These are phyloP conservation scores for Labrus mixtus DNA, from an alignment of 2,113 vertebrate genomes.

Conservation along the genomic window DNA sequence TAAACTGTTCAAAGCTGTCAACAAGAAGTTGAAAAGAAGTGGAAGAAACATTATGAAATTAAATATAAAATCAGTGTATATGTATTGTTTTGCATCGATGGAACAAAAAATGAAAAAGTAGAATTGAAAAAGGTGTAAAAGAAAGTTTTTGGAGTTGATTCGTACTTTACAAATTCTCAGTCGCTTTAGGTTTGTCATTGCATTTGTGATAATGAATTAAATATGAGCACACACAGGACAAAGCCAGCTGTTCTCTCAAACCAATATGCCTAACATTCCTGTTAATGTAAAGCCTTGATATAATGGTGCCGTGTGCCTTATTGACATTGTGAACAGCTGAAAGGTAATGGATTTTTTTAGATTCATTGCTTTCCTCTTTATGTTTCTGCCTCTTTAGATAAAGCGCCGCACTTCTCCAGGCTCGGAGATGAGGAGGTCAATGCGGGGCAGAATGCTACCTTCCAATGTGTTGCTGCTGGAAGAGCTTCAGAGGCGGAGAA, in stretches of 20 bases:
- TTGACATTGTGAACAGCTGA: constrained; percentile 31
- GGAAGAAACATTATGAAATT: no score
- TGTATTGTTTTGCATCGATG: no score
- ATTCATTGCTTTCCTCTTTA: constrained; percentile 33
- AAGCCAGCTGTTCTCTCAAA: neutral
- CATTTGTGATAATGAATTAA: neutral
- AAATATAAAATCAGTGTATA: no score
- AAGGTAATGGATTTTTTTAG: constrained; percentile 45
- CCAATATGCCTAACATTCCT: constrained; percentile 16
- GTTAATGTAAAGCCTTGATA: constrained; percentile 28
- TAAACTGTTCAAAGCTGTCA: no score
- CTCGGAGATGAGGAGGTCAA: constrained; percentile 97
- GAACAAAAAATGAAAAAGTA: no score
- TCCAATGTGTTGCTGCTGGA: constrained; percentile 94
- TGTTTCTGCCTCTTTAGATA: constrained; percentile 83
- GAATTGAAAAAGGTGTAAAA: no score
- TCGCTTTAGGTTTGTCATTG: neutral
- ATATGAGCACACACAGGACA: neutral
- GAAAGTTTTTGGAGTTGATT: no score
- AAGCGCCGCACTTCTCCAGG: constrained; percentile 95
- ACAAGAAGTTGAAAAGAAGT: no score
- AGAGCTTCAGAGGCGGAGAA: constrained; percentile 89
- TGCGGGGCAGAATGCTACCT: constrained; percentile 94
- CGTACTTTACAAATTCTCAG: neutral
- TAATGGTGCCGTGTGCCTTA: constrained; percentile 13